Base-by-base conservation (phyloP, 2,888 invertebrate genomes). In the Galerucella calmariensis region DNA sequence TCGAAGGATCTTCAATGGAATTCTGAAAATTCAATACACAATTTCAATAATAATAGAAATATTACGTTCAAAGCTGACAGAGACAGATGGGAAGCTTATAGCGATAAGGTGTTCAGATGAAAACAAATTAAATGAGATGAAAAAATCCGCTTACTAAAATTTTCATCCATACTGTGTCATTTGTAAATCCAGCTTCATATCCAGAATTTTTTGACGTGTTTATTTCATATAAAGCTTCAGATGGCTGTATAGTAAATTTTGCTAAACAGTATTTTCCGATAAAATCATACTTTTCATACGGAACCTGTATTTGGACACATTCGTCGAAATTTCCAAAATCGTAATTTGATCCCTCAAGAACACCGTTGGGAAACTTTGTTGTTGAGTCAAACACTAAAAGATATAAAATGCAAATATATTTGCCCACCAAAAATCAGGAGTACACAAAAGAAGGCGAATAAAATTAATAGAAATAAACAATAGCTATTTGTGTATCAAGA, bases 321-420 rank as follows among this genome's bases (percentile, higher is more conserved):
- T 93, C 92, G 84, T 93, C 93, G 81, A 91, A 93, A 86, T 93
- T 92, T 1, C 93, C 93, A 75, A 93, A 88, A 75, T 93, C 92
- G 86, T 91, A 92, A 0, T 90, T 89, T 2, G 92, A 90, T 2
- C 93, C 93, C 75, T 90, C 91, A 20, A 93, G 89, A 6, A 93
- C 85, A 16, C 93, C 93, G 81, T 89, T 90, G 0, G 92, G 91
- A n/a, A 91, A 90, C 83, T 93, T 93, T 0, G 91, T 92, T 35
- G 92, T 91, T 2, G 93, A 90, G 81, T 93, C 93, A 85, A 92
- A 93, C 91, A 93, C 94, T 94, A 69, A 70, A 80, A 80, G 69
- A 61, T 63, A 71, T 14, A 8, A 24, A 46, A 16, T 48, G 20
- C 35, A 41, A 46, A n/a, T n/a, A n/a, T n/a, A n/a, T n/a, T n/a